Base-by-base conservation (phyloP, 2,797 vertebrate genomes). In the Rhyacichthys aspro region DNA sequence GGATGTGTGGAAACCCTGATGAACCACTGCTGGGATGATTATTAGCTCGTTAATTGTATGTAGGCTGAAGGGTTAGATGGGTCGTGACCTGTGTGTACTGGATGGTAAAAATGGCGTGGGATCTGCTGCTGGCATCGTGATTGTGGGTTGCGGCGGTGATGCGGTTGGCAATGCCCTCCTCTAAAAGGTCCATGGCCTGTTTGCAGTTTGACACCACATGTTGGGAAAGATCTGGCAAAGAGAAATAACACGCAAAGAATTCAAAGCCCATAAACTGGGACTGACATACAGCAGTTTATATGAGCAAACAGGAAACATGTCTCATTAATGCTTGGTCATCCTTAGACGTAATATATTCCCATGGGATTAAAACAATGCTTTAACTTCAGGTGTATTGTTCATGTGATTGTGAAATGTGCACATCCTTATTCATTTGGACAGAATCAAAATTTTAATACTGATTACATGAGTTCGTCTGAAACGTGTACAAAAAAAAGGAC, bases 81-180 rank as follows among this genome's bases (percentile, higher is more conserved):
- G 49, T 54, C 15, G 76, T 44, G 76, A 99, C 98, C 95, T 99
- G 95, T 14, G 95, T 95, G 82, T 95, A 99, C 83, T 98, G 93
- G 84, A 99, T 96, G 59, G 94, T 97, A 86, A 99, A 98, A 89
- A 99, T 98, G 85, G 96, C 97, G 42, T 99, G 98, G 37, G 98
- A 99, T 76, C 98, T 92, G 89, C 98, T 99, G 91, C 98, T 99
- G 83, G 96, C 94, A n/a, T 96, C 95, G 7, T 99, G 98, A 87
- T 96, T 87, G 67, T 98, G 96, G 1, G 98, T 99, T 43, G 96
- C 94, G 59, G 98, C 98, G 0, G 97, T 99, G 81, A 98, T 98
- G 83, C 98, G 96, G 90, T 98, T 98, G 79, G 95, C 92, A 71
- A 98, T 94, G 75, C 97, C 98, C 79, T 94, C 93, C 79, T 98